Percentiles rank a stretch among this genome's conserved stretches.
These are phyloP conservation scores for Cheilosia soror DNA, from an alignment of 2,888 invertebrate genomes.

Conservation along the genomic window DNA sequence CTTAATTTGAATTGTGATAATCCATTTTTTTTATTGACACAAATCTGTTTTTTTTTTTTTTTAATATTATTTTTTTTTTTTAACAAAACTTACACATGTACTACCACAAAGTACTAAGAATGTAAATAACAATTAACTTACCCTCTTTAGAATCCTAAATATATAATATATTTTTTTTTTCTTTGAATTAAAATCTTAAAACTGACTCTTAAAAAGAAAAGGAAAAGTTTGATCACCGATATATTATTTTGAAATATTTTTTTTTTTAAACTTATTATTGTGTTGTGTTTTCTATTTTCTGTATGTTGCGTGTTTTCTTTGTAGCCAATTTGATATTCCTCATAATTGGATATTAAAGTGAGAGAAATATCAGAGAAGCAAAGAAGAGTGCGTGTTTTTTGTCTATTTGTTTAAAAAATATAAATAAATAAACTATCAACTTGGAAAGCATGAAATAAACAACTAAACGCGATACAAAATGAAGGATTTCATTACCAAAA, in stretches of 20 bases:
- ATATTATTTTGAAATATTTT: slow-evolving; percentile 49
- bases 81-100: slow-evolving; percentile 64
- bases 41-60: slow-evolving; percentile 26
- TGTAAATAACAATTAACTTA: slow-evolving; percentile 58
- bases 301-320: slow-evolving; percentile 48
- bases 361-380: slow-evolving; percentile 9
- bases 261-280: slow-evolving; percentile 39
- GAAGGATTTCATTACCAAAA: too few relatives aligned
- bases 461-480: too few relatives aligned
- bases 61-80: slow-evolving; percentile 27
- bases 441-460: slow-evolving; percentile 27
- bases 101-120: slow-evolving; percentile 61
- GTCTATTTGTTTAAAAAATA: slow-evolving; percentile 37
- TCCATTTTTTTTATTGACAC: slow-evolving; percentile 47
- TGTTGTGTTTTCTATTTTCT: slow-evolving; percentile 48
- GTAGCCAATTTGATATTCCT: slow-evolving; percentile 20
- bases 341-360: background rate
- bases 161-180: slow-evolving; percentile 14
- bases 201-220: slow-evolving; percentile 63
- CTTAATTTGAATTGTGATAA: slow-evolving; percentile 53
- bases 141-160: slow-evolving; percentile 66
- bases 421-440: slow-evolving; percentile 13
- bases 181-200: slow-evolving; percentile 49
- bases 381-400: slow-evolving; percentile 57
- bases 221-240: slow-evolving; percentile 75